These are phyloP conservation scores for Euleptes europaea DNA, from an alignment of 2,113 vertebrate species.

Conservation along the genomic window DNA sequence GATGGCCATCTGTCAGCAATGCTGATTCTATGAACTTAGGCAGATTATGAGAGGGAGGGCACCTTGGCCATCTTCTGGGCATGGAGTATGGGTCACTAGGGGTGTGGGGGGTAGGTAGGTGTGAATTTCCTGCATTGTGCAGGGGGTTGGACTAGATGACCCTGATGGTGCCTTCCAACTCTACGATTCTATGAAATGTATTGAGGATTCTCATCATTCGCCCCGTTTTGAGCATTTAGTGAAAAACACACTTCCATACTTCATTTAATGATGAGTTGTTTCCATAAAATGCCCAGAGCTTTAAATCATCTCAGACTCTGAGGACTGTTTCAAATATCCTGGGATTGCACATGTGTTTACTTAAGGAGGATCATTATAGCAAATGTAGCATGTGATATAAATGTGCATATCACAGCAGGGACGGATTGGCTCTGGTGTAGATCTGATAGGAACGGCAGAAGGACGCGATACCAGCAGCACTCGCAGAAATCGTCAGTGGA, in stretches of 20 bases:
- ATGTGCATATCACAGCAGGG: conserved; percentile 66
- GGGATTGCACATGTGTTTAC: conserved; percentile 65
- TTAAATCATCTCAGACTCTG: conserved; percentile 44
- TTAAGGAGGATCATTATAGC: conserved; percentile 62
- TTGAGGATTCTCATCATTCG: too few species aligned
- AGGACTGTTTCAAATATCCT: conserved; percentile 58
- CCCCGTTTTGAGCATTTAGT: too few species aligned
- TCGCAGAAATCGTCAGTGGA: conserved; percentile 7
- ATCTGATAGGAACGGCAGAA: conserved; percentile 67
- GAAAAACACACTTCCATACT: neutral
- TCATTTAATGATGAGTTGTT: neutral
- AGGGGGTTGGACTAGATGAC: too few species aligned
- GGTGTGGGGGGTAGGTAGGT: too few species aligned
- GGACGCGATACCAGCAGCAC: conserved; percentile 36
- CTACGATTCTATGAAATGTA: too few species aligned
- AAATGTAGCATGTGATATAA: conserved; percentile 47
- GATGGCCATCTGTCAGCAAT: too few species aligned
- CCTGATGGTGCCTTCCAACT: too few species aligned
- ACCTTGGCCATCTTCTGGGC: too few species aligned
- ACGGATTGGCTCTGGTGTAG: conserved; percentile 44
- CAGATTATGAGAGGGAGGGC: too few species aligned
- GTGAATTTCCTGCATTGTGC: too few species aligned
- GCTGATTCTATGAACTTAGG: too few species aligned
- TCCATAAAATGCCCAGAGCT: neutral
- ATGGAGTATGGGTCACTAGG: too few species aligned